These are phyloP conservation scores for Phasianus colchicus DNA, from an alignment of 2,113 vertebrate species.

Conservation along the genomic window DNA sequence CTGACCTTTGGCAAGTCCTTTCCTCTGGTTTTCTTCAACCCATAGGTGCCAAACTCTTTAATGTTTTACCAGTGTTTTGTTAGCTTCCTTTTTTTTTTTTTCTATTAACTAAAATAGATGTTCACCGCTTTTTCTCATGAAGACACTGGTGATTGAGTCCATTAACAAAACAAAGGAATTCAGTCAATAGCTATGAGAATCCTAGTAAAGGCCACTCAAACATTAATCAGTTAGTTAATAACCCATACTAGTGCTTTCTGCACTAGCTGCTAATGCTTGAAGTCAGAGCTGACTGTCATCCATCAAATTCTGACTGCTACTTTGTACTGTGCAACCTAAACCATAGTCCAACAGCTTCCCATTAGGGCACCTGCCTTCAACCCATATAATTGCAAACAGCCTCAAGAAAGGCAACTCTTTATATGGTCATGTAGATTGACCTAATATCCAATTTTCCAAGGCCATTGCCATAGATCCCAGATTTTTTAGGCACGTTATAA, in stretches of 20 bases:
- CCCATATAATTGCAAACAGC: not conserved
- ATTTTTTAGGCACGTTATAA: not conserved
- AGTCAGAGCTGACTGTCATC: not conserved
- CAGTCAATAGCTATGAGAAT: not conserved
- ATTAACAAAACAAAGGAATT: not conserved
- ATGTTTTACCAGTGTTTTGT: not conserved
- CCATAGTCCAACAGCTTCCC: not conserved
- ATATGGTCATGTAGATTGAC: not conserved
- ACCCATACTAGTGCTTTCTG: not conserved
- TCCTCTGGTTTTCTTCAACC: not conserved
- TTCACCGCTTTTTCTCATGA: not conserved
- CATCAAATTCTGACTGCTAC: not conserved
- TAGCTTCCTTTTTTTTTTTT: not conserved
- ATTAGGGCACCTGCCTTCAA: not conserved
- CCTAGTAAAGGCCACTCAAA: not conserved
- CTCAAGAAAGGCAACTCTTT: not conserved
- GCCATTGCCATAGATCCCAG: not conserved
- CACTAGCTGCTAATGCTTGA: not conserved
- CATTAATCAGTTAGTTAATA: not conserved
- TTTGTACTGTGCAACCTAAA: not conserved
- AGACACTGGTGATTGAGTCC: not conserved
- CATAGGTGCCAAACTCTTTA: not conserved
- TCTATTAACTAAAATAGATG: not conserved
- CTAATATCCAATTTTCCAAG: not conserved
- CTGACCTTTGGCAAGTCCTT: not conserved